These are phyloP conservation scores for Eurytoma californica DNA, from an alignment of 2,888 invertebrate genomes.

Conservation along the genomic window DNA sequence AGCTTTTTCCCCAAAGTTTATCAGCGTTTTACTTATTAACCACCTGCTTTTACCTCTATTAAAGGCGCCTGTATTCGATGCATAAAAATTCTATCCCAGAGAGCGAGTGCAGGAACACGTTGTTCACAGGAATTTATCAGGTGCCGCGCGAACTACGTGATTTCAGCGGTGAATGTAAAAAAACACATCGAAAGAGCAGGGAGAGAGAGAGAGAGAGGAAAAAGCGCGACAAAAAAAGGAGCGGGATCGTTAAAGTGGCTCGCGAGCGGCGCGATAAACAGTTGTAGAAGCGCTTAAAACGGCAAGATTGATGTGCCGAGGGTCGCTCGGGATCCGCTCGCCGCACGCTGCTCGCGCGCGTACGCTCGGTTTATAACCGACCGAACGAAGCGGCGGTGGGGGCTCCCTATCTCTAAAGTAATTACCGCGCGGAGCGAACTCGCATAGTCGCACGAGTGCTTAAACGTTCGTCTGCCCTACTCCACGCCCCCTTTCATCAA, in stretches of 20 bases:
- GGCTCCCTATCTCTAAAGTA: slow-evolving; percentile 52
- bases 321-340: background rate
- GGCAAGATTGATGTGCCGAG: slow-evolving; percentile 46
- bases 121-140: too few species aligned
- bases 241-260: slow-evolving; percentile 39
- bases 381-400: slow-evolving; percentile 9
- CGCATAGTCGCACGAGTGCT: slow-evolving; percentile 28
- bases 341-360: slow-evolving; percentile 1
- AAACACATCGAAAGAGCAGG: too few species aligned
- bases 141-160: too few species aligned
- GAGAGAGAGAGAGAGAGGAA: background rate
- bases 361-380: slow-evolving; percentile 43
- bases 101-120: too few species aligned
- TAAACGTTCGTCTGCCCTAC: slow-evolving; percentile 27
- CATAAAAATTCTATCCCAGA: too few species aligned
- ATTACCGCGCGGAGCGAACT: slow-evolving; percentile 47
- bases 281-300: slow-evolving; percentile 46
- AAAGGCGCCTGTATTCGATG: too few species aligned
- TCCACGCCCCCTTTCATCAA: slow-evolving; percentile 36
- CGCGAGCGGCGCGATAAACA: slow-evolving; percentile 41
- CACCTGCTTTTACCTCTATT: too few species aligned
- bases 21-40: too few species aligned
- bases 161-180: too few species aligned
- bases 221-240: slow-evolving; percentile 21
- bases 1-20: too few species aligned